Base-by-base conservation (phyloP, 1,140 invertebrate genomes). In the Drosophila varians region DNA sequence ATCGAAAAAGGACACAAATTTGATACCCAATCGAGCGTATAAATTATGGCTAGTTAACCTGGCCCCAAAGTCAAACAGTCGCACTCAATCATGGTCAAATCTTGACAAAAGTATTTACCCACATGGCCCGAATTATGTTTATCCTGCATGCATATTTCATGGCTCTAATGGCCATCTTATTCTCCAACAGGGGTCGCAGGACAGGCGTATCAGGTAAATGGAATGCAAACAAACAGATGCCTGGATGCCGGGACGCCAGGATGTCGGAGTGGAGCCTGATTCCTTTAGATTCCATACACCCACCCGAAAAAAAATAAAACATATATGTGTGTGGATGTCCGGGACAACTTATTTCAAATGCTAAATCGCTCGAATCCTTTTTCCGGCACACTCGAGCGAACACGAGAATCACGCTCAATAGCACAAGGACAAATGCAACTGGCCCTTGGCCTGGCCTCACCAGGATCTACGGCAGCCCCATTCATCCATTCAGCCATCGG, bases 341-440 rank as follows among this genome's bases (percentile, higher is more conserved):
- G 64, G 56, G 34, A 45, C 60, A 83, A 83, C 78, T 77, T 87
- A 80, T 87, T 87, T 66, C 60, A 47, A 87, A 87, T 87, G 82
- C 82, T 87, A 88, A 87, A 87, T 87, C 82, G 82, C 55, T 87
- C 40, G 77, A 87, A 87, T 88, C 77, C 82, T 87, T 77, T 87
- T 75, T 66, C 52, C 73, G 82, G 74, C 82, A 87, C 77, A 87
- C 73, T 86, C 69, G 77, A 86, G 80, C 76, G 62, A 49, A 47
- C 62, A 74, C 19, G 47, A 45, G 38, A 43, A 45, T 71, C 58
- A 55, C 61, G 77, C 73, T 77, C 68, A 77, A 73, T 73, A 76
- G 78, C 69, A 73, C 78, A 77, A 73, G 74, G 77, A 80, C 72
- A 80, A 56, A 71, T 55, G 66, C 53, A 76, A 68, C 70, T 75